These are phyloP conservation scores for Steatocranus sp. DNA, from an alignment of 2,797 vertebrate genomes.

Conservation along the genomic window DNA sequence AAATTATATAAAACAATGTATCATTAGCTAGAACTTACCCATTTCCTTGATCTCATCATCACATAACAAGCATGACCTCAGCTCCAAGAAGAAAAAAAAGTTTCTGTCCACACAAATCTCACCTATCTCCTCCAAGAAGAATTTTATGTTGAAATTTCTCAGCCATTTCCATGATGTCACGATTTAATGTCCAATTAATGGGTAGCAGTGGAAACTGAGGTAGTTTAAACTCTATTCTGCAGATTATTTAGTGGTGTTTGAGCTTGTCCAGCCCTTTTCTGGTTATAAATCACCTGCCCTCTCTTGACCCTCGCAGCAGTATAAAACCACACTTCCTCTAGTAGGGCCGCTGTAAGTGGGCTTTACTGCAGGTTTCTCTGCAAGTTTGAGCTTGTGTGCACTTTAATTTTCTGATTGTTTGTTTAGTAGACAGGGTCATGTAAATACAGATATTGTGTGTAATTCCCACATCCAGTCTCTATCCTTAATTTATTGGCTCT, in stretches of 20 bases:
- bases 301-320: conserved; percentile 35
- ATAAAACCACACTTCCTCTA: conserved; percentile 40
- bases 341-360: conserved; percentile 17
- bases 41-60: conserved; percentile 45
- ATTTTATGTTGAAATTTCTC: conserved; percentile 49
- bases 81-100: conserved; percentile 6
- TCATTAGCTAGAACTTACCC: conserved; percentile 35
- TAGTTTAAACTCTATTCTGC: conserved; percentile 46
- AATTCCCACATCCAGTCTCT: background rate
- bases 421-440: background rate
- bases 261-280: conserved; percentile 37
- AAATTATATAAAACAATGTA: conserved; percentile 2
- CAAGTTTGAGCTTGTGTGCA: conserved; percentile 2
- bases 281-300: conserved; percentile 56
- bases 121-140: conserved; percentile 21
- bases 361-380: conserved; percentile 31
- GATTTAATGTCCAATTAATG: conserved; percentile 68
- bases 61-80: conserved; percentile 46
- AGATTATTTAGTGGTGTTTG: conserved; percentile 59
- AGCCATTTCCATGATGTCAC: conserved; percentile 70
- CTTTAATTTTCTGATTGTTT: background rate
- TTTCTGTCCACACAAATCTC: conserved; percentile 30
- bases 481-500: background rate
- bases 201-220: conserved; percentile 34
- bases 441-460: background rate